Evolutionary conservation across 2,888 invertebrate species (phyloP), one percentile per base, ranked within the genome.

Genomic region (Drosophila neonasuta): DNA sequence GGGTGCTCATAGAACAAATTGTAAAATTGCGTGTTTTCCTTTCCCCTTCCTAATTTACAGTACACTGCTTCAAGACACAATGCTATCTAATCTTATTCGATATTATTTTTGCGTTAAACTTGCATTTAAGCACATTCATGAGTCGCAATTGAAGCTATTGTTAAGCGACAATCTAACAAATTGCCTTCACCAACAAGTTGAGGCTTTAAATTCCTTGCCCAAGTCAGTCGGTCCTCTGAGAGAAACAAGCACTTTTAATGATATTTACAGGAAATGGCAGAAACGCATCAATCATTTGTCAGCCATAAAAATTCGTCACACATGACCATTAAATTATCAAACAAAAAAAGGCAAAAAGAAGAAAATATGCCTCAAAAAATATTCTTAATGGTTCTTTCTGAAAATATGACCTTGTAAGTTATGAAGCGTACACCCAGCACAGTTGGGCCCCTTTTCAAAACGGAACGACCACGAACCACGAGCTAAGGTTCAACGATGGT

Each of bases 241-340:
- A 59, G 34, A 46, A 62, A 74, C 59, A 61, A 66, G 64, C 66
- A 56, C 13, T 86, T 74, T 77, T 80, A 84, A 81, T 83, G 79
- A 86, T 86, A 86, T 86, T 81, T 83, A 78, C 87, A 79, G 81
- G 81, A 86, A 81, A 75, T 76, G 72, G 48, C 72, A 77, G 65
- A 75, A 79, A 66, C 71, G 66, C 83, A 89, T 89, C 86, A 85
- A 89, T 89, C 88, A 88, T 86, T 80, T 82, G 81, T 78, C 82
- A 79, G 77, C 80, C 80, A 87, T 84, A 85, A 88, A 89, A 86
- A 85, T 89, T 89, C 84, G 88, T 79, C 75, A 88, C 84, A 81
- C 84, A 81, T 64, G 83, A 76, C 75, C 69, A 85, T 86, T 79
- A 81, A 77, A 79, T 78, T 74, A 77, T 76, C 69, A 73, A 73